phyloP scores from a whole-genome alignment of 2,888 invertebrate genomes.

The Tryphoninae sp. region DNA sequence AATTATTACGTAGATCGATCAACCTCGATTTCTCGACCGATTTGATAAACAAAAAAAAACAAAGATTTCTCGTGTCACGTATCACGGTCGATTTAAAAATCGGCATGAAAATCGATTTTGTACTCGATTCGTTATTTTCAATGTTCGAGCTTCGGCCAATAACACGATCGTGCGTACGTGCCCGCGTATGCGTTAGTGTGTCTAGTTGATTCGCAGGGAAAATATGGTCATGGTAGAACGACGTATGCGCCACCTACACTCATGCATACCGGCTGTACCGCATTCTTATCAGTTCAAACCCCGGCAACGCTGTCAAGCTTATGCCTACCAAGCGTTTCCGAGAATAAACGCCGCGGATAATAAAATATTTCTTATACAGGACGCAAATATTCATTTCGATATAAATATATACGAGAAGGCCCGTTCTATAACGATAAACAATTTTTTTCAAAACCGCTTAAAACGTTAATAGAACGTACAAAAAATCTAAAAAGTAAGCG shows the following conservation, averaged over 20 bases:
- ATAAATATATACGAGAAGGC: not conserved
- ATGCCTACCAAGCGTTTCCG: conserved; percentile 28
- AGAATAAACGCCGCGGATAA: conserved; percentile 50
- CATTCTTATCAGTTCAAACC: conserved; percentile 58
- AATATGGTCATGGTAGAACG: conserved; percentile 6
- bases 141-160: conserved; percentile 4
- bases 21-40: not conserved
- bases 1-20: no score
- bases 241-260: conserved; percentile 33
- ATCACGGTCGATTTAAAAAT: not conserved
- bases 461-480: no score
- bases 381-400: not conserved
- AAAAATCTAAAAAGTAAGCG: no score
- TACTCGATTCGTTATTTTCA: conserved; percentile 3
- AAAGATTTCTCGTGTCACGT: not conserved
- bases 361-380: not conserved
- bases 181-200: not conserved
- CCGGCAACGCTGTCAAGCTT: conserved; percentile 53
- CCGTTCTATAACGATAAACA: not conserved
- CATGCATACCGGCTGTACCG: conserved; percentile 24
- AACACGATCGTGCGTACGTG: conserved; percentile 8
- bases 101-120: not conserved
- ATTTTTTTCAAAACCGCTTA: not conserved
- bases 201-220: conserved; percentile 13
- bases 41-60: not conserved